These are phyloP conservation scores for Toxonevra muliebris DNA, from an alignment of 2,888 invertebrate species.

Conservation along the genomic window DNA sequence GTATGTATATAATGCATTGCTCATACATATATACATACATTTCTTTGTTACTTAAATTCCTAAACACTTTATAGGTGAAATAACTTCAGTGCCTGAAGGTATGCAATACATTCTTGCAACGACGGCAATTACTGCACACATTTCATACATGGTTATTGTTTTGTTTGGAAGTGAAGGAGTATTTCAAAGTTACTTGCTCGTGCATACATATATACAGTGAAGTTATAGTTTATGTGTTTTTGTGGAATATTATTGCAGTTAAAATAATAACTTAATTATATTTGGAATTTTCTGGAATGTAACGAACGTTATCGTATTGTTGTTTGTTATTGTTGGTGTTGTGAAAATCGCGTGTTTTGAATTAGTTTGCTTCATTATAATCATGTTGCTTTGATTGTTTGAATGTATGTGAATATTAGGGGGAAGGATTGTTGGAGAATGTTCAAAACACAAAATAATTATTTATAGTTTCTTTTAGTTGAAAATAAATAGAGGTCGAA, in stretches of 20 bases:
- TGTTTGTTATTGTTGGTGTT: conserved; percentile 14
- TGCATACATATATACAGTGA: not conserved
- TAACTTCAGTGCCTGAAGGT: not conserved
- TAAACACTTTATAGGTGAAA: not conserved
- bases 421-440: no score
- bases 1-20: no score
- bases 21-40: no score
- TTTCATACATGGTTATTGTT: not conserved
- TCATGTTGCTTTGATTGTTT: not conserved
- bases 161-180: no score
- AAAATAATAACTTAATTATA: conserved; percentile 49
- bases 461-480: not conserved
- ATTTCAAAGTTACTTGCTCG: not conserved
- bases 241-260: conserved; percentile 39
- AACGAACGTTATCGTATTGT: conserved; percentile 31
- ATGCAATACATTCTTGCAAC: not conserved
- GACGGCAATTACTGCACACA: not conserved
- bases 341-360: not conserved
- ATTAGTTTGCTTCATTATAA: not conserved
- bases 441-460: not conserved
- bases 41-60: no score
- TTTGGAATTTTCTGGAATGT: conserved; percentile 39
- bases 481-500: not conserved
- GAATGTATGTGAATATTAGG: not conserved
- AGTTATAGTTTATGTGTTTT: not conserved